Conservation (phyloP, 2,797 vertebrate species). For the Meriones psammophilus region DNA sequence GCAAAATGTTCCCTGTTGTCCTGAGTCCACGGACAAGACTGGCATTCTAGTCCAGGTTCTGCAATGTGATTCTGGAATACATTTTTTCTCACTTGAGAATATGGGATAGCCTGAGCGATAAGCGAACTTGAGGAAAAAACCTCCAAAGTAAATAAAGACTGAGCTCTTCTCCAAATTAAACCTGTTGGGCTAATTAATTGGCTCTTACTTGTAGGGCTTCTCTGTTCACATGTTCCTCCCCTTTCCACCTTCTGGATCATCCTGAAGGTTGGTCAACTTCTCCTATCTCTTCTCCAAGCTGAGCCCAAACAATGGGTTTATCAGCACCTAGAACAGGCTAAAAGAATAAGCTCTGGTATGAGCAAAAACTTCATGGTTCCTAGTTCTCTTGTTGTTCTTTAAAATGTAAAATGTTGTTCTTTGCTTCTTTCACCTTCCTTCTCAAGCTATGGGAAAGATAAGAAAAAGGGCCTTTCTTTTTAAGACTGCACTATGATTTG, state of each 20-base stretch:
- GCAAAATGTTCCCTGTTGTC: not conserved
- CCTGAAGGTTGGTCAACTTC: not conserved
- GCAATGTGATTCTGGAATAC: not conserved
- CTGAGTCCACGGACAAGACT: not conserved
- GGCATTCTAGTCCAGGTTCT: not conserved
- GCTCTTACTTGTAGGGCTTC: not conserved
- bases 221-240: not conserved
- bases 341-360: not conserved
- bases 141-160: not conserved
- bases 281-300: not conserved
- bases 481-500: not conserved
- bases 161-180: not conserved
- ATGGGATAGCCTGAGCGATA: not conserved
- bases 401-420: not conserved
- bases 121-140: conserved; percentile 33
- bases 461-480: not conserved
- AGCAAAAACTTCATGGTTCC: not conserved
- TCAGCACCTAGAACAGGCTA: not conserved
- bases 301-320: not conserved
- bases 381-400: not conserved
- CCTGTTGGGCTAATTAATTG: not conserved
- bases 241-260: not conserved
- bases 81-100: conserved; percentile 24
- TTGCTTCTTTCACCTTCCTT: not conserved
- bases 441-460: not conserved